Conservation (phyloP, 2,797 vertebrate genomes). For the Pteropus rufus region DNA sequence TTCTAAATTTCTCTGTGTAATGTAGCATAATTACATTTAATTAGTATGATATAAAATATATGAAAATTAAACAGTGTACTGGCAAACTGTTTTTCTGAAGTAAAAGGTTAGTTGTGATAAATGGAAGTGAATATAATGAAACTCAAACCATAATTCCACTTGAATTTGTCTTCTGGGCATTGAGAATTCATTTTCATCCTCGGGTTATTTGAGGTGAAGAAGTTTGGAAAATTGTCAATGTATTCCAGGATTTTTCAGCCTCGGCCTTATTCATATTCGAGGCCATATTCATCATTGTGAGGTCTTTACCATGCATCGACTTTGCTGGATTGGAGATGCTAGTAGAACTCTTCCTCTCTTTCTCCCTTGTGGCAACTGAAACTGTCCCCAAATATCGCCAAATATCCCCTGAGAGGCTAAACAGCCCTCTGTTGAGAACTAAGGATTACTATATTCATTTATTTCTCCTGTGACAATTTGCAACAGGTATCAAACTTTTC, state of each 20-base stretch:
- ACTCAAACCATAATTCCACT: neutral
- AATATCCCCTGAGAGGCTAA: neutral
- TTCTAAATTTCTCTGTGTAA: neutral
- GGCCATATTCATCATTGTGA: neutral
- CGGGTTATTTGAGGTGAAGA: neutral
- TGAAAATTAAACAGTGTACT: neutral
- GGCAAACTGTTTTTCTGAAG: neutral
- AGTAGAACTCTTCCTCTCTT: rapidly evolving
- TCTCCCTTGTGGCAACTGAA: neutral
- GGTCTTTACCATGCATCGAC: too few species aligned
- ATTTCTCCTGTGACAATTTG: neutral
- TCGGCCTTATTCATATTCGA: neutral
- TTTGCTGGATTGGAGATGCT: neutral
- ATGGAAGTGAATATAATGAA: neutral
- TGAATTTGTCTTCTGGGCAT: neutral
- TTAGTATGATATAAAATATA: neutral
- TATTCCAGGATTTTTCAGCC: neutral
- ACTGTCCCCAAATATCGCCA: neutral
- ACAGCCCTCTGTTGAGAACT: neutral
- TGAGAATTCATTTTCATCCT: neutral
- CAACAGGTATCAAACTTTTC: neutral
- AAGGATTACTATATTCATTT: neutral
- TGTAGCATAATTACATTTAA: neutral
- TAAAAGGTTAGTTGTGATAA: neutral
- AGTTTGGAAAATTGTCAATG: neutral